Evolutionary conservation across 30 jellyfish, hydroid and myxozoan genomes (phyloP), one percentile per base, ranked within the genome.

Genomic region (Clytia hemisphaerica): DNA sequence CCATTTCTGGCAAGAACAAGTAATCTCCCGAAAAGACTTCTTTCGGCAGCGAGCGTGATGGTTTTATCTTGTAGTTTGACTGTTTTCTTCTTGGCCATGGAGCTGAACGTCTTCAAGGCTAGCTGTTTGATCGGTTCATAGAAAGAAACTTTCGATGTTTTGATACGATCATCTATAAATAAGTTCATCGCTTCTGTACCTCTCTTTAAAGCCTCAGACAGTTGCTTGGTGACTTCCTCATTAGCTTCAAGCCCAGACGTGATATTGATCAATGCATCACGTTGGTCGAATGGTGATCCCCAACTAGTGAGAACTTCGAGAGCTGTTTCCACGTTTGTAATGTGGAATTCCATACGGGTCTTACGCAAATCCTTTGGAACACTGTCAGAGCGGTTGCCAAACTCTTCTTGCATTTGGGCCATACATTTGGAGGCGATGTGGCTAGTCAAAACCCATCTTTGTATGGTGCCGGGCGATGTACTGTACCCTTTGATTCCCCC

Each of bases 391-490:
- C 47, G 37, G 35, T 60, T 75, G 73, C 51, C 61, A 32, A 75
- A 6, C 31, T 26, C 27, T 9, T 31, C 27, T 19, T 75, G 67
- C 68, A 75, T 33, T 60, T 62, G 24, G 48, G 36, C 16, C 61
- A 48, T 29, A 21, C 58, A 45, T 45, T 61, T 37, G 3, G 89
- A 72, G 53, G 45, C 81, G 27, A 44, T 6, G 57, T 76, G 89
- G 74, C 89, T 76, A 1, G 89, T 76, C 4, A 76, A 44, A 38
- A 76, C 89, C 89, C 81, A 76, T 21, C 89, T 61, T 50, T 76
- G 80, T 61, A 76, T 74, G 5, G 89, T 76, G 58, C 81, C 89
- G 10, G 78, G 71, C 7, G 46, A 4, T 31, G 81, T 61, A 30
- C 76, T 57, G 44, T 58, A 73, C 18, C 85, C 85, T 37, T 53